Base-by-base conservation (phyloP, 2,888 invertebrate genomes). In the Miltochrista miniata region DNA sequence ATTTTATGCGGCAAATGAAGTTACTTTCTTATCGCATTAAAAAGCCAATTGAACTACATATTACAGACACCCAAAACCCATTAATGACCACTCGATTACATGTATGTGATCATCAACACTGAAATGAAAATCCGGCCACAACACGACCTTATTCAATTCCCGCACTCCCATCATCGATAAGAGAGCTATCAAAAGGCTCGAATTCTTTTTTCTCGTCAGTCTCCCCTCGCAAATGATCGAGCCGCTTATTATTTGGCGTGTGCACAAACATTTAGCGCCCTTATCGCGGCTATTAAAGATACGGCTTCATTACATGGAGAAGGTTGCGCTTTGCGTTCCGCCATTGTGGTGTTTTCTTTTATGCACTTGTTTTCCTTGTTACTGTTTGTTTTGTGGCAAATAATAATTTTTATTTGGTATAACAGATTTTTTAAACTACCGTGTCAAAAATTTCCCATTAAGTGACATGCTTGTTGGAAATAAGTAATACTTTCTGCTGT, bases 191-290 rank as follows among this genome's bases (percentile, higher is more conserved):
- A 82, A 78, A 50, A 77, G 73, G 77, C 79, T 73, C 79, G 51
- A 52, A 57, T 68, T 65, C 63, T 85, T 85, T 87, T 86, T 81
- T 79, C 76, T 77, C 79, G 80, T 70, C 72, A 70, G 76, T 76
- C 70, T 74, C 82, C 83, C 87, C 80, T 78, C 84, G 82, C 81
- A 89, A 89, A 90, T 88, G 90, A 89, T 88, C 87, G 83, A 76
- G 75, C 64, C 85, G 84, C 85, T 89, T 90, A 90, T 90, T 90
- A 90, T 90, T 90, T 90, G 88, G 90, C 90, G 90, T 90, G 90
- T 86, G 86, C 87, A 79, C 90, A 88, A 90, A 89, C 91, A 91
- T 91, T 90, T 87, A 87, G 84, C 85, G 72, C 80, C 83, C 89
- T 91, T 91, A 91, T 90, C 91, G 82, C 69, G 72, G 74, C 89